Evolutionary conservation across 2,888 invertebrate species (phyloP).

Genomic region (Orthosia incerta): DNA sequence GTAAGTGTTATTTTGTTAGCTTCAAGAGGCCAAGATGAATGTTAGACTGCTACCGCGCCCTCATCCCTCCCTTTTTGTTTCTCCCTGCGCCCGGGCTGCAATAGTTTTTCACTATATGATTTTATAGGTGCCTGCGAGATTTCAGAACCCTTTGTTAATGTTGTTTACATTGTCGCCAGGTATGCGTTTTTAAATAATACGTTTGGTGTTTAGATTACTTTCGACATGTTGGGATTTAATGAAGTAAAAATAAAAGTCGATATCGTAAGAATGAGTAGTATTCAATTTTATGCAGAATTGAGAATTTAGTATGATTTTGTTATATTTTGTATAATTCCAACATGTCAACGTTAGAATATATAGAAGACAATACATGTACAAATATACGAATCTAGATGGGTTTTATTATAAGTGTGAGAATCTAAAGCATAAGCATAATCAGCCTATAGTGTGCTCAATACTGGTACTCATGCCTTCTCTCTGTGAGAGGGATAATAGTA

Average conservation of each 20-base stretch:
- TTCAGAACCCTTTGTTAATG: constrained; percentile 89
- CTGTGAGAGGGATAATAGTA: too few species aligned
- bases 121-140: constrained; percentile 91
- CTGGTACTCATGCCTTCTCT: too few species aligned
- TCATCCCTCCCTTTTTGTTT: constrained; percentile 85
- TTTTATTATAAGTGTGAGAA: constrained; percentile 43
- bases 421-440: not conserved
- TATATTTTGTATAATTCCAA: constrained; percentile 58
- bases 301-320: constrained; percentile 35
- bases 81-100: constrained; percentile 88
- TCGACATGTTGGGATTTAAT: constrained; percentile 71
- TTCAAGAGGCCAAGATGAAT: constrained; percentile 90
- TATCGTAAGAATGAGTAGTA: not conserved
- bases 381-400: constrained; percentile 29
- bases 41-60: constrained; percentile 90
- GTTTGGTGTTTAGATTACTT: constrained; percentile 77
- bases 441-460: too few species aligned
- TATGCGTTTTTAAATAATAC: constrained; percentile 88
- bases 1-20: constrained; percentile 91
- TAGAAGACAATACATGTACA: constrained; percentile 43
- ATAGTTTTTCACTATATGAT: constrained; percentile 89
- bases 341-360: constrained; percentile 66
- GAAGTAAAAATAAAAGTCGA: not conserved
- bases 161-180: constrained; percentile 92
- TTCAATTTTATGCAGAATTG: not conserved